Conservation (phyloP, 1,140 invertebrate species). For the Drosophila subobscura region DNA sequence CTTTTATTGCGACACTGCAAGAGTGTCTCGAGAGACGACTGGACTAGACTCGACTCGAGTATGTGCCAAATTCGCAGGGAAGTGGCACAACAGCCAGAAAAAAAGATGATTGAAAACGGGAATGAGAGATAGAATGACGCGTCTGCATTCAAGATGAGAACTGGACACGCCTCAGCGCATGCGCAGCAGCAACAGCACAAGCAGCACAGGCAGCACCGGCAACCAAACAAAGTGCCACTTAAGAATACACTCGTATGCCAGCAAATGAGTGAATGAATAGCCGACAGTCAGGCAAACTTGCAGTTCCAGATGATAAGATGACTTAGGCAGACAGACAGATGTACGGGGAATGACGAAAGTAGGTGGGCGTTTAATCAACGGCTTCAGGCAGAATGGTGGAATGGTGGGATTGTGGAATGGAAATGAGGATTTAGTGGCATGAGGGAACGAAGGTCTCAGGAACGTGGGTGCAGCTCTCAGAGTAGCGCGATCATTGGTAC, state of each 20-base stretch:
- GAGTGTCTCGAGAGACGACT: not conserved
- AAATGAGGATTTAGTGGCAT: not conserved
- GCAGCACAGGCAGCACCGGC: no score
- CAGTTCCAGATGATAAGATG: constrained; percentile 51
- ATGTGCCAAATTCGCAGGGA: constrained; percentile 54
- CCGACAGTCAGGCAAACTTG: constrained; percentile 49
- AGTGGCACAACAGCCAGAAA: constrained; percentile 55
- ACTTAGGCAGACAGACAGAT: constrained; percentile 45
- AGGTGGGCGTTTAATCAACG: constrained; percentile 61
- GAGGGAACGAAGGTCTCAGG: constrained; percentile 6
- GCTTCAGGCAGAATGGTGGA: not conserved
- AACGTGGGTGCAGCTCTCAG: constrained; percentile 45
- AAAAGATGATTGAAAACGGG: constrained; percentile 31
- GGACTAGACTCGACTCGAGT: constrained; percentile 24
- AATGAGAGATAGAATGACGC: constrained; percentile 25
- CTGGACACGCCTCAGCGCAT: constrained; percentile 56
- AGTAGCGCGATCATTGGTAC: constrained; percentile 24
- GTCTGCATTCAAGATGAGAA: constrained; percentile 9
- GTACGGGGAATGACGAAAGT: constrained; percentile 34
- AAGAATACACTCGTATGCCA: constrained; percentile 32
- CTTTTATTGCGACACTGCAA: no score
- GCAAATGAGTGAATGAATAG: constrained; percentile 41
- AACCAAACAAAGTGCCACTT: constrained; percentile 50
- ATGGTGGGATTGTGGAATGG: constrained; percentile 4
- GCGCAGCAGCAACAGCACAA: constrained; percentile 21